phyloP scores from a whole-genome alignment of 2,888 invertebrate species.

The Petrophora chlorosata region DNA sequence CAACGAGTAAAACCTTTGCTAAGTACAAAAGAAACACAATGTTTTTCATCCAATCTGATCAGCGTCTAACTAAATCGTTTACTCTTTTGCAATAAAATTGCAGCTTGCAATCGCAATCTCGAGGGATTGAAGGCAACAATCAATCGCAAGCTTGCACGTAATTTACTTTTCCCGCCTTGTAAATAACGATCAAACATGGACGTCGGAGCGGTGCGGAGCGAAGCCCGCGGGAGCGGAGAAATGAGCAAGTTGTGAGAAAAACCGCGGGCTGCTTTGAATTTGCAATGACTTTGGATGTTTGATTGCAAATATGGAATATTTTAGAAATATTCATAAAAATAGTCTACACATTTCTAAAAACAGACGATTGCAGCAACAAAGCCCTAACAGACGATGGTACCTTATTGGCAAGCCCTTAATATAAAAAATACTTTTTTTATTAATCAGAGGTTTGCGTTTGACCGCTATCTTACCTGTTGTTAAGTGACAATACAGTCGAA shows the following conservation, averaged over 20 bases:
- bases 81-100: slow-evolving; percentile 55
- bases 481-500: too few species aligned
- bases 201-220: slow-evolving; percentile 16
- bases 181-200: slow-evolving; percentile 64
- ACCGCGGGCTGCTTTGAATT: slow-evolving; percentile 11
- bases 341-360: too few species aligned
- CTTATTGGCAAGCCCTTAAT: too few species aligned
- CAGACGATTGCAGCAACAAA: too few species aligned
- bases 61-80: slow-evolving; percentile 25
- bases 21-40: background rate
- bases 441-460: too few species aligned
- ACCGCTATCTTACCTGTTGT: too few species aligned
- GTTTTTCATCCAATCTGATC: slow-evolving; percentile 25
- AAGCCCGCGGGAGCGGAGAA: slow-evolving; percentile 14
- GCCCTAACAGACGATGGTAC: too few species aligned
- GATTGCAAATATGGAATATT: slow-evolving; percentile 5
- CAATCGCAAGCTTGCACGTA: slow-evolving; percentile 64
- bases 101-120: slow-evolving; percentile 59
- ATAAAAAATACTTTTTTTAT: too few species aligned
- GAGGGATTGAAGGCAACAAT: slow-evolving; percentile 59
- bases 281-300: slow-evolving; percentile 12
- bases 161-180: slow-evolving; percentile 72
- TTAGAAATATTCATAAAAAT: too few species aligned
- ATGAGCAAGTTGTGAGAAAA: slow-evolving; percentile 14
- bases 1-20: background rate